phyloP scores from a whole-genome alignment of 2,888 invertebrate species.

The Dryocosmus kuriphilus region DNA sequence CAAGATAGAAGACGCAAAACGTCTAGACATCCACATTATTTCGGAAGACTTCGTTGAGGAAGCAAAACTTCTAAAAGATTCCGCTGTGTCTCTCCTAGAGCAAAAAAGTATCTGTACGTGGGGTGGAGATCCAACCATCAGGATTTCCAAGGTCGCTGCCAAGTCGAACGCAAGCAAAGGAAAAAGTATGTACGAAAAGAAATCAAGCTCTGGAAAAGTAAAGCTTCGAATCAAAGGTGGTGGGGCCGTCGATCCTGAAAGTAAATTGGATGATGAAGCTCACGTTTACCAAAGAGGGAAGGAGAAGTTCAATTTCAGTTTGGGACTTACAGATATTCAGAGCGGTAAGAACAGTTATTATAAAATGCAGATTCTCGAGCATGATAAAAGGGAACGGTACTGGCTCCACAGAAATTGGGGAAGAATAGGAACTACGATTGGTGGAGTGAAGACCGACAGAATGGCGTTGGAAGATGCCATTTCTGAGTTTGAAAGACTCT shows the following conservation, averaged over 20 bases:
- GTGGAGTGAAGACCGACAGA: slow-evolving; percentile 84
- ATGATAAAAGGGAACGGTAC: slow-evolving; percentile 83
- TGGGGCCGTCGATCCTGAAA: slow-evolving; percentile 95
- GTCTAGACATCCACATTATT: slow-evolving; percentile 88
- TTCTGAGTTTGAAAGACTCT: slow-evolving; percentile 82
- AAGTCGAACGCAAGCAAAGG: slow-evolving; percentile 81
- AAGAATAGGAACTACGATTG: slow-evolving; percentile 94
- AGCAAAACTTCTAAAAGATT: slow-evolving; percentile 81
- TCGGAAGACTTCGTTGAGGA: slow-evolving; percentile 87
- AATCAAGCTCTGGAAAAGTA: slow-evolving; percentile 81
- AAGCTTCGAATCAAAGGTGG: slow-evolving; percentile 89
- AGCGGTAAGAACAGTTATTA: slow-evolving; percentile 95
- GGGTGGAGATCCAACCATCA: slow-evolving; percentile 85
- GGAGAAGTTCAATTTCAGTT: slow-evolving; percentile 87
- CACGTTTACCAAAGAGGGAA: slow-evolving; percentile 86
- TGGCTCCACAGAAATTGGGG: slow-evolving; percentile 97
- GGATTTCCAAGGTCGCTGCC: slow-evolving; percentile 79
- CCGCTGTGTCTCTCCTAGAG: slow-evolving; percentile 83
- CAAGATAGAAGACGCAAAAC: slow-evolving; percentile 84
- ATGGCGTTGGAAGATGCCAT: slow-evolving; percentile 81
- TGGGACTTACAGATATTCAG: slow-evolving; percentile 92
- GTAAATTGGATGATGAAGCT: slow-evolving; percentile 86
- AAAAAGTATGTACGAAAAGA: slow-evolving; percentile 81
- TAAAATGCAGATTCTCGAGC: slow-evolving; percentile 93
- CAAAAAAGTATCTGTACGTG: slow-evolving; percentile 88